A percentile compares a stretch with the other conserved stretches of the same genome.
Evolutionary conservation across 1,140 invertebrate species (phyloP).

Genomic region (Proales similis): DNA sequence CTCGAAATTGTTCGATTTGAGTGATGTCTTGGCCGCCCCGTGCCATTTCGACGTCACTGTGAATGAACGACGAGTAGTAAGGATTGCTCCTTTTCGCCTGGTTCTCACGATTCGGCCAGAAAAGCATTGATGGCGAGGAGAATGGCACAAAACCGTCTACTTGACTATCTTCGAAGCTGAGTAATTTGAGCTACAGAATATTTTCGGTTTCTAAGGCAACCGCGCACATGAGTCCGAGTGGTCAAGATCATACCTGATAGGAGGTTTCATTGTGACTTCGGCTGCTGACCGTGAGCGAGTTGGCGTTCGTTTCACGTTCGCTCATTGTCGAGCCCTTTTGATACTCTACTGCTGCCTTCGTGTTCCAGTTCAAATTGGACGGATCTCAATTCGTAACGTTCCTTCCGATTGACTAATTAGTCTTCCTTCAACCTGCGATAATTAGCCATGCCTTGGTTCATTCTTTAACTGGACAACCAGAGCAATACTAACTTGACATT

Average conservation of each 20-base stretch:
- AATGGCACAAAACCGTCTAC: slow-evolving; percentile 32
- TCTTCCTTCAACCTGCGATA: no score
- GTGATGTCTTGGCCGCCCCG: slow-evolving; percentile 9
- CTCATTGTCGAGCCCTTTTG: slow-evolving; percentile 9
- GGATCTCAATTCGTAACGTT: slow-evolving; percentile 11
- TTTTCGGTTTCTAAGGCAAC: background rate
- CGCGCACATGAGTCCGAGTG: background rate
- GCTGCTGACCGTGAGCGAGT: slow-evolving; percentile 7
- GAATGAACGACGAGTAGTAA: background rate
- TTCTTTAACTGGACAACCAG: no score
- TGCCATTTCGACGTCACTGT: slow-evolving; percentile 17
- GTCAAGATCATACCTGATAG: slow-evolving; percentile 10
- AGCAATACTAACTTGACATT: no score
- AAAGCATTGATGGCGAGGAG: slow-evolving; percentile 28
- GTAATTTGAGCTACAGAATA: slow-evolving; percentile 9
- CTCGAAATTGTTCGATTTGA: slow-evolving; percentile 16
- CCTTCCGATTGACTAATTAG: background rate
- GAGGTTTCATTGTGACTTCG: slow-evolving; percentile 25
- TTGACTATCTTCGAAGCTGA: slow-evolving; percentile 36
- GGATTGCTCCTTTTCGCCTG: slow-evolving; percentile 22
- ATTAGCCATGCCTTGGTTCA: no score
- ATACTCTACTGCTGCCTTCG: background rate
- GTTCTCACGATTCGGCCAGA: no score
- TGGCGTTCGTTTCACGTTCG: background rate
- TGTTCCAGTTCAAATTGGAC: background rate